A percentile compares a stretch with the other conserved stretches of the same genome.
These are phyloP conservation scores for Gadus chalcogrammus DNA, from an alignment of 2,113 vertebrate species.

Conservation along the genomic window DNA sequence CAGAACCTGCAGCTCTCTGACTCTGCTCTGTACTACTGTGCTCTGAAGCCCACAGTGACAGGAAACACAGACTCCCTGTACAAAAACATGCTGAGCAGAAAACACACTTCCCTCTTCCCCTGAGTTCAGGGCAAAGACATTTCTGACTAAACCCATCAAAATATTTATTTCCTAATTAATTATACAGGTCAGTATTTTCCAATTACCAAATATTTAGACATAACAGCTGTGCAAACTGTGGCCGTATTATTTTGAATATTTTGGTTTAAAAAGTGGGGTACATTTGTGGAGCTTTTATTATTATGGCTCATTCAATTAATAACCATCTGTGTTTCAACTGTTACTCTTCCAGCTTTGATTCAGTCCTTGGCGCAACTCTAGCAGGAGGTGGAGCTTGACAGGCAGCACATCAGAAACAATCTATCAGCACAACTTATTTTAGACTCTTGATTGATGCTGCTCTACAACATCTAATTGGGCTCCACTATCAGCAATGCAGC, in stretches of 20 bases:
- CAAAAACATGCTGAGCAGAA: constrained; percentile 28
- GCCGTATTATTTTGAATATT: too few relatives aligned
- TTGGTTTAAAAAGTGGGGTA: too few relatives aligned
- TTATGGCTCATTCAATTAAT: too few relatives aligned
- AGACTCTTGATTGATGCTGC: neutral
- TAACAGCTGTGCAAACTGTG: too few relatives aligned
- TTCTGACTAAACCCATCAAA: too few relatives aligned
- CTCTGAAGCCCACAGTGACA: constrained; percentile 30
- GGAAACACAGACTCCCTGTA: neutral
- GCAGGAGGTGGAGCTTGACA: neutral
- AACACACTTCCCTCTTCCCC: constrained; percentile 26
- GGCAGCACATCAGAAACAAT: neutral
- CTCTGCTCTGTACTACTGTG: constrained; percentile 27
- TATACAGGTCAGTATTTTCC: too few relatives aligned
- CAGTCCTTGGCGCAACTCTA: neutral
- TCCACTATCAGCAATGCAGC: neutral
- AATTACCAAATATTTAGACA: too few relatives aligned
- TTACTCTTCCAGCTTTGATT: neutral
- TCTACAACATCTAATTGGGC: neutral
- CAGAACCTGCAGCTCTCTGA: constrained; percentile 15
- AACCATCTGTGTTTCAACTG: too few relatives aligned
- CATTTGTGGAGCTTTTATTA: too few relatives aligned
- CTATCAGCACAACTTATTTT: neutral
- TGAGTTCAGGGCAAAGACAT: neutral
- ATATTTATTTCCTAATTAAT: too few relatives aligned